Base-by-base conservation (phyloP, 2,113 vertebrate genomes). In the Plestiodon gilberti region DNA sequence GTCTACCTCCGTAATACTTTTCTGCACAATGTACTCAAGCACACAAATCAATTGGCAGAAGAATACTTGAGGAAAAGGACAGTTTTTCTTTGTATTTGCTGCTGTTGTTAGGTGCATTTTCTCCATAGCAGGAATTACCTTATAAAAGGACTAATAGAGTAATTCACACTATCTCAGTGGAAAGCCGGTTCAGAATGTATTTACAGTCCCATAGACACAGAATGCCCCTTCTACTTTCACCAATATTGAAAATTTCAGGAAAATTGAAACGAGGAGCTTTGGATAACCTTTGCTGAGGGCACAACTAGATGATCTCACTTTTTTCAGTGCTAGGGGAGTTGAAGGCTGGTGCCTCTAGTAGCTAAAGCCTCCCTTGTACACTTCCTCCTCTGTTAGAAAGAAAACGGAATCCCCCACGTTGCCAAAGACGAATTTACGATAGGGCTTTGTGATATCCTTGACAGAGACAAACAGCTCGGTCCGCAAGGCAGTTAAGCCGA, bases 61-160 rank as follows among this genome's bases (percentile, higher is more conserved):
- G 11, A 74, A 52, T 33, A 22, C 25, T 52, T 55, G 23, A 81
- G 33, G 48, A 40, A 81, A 75, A 87, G n/a, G 25, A 64, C n/a
- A 13, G 15, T 22, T 75, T 64, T 70, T n/a, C 38, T 78, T 30
- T 57, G 14, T 20, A 28, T 13, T 10, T 25, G 43, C 11, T 64
- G 20, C 30, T 67, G 84, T 40, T 62, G 85, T 52, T 87, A 91
- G 87, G 80, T 78, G 84, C 86, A 81, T 76, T 93, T 88, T 88
- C 88, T 91, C 91, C 85, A 11, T 78, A 85, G 74, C 2, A 65
- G 84, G 48, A 84, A 90, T 30, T 25, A 82, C 85, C 57, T 33
- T 48, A 48, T 8, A 48, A 5, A 48, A 48, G 76, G 90, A 83
- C 35, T 74, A 78, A 25, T 81, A 13, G 87, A 82, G 83, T 87